Percentiles rank a stretch among this genome's conserved stretches.
Conservation (phyloP, 2,888 invertebrate species). For the Drosophila neonasuta region DNA sequence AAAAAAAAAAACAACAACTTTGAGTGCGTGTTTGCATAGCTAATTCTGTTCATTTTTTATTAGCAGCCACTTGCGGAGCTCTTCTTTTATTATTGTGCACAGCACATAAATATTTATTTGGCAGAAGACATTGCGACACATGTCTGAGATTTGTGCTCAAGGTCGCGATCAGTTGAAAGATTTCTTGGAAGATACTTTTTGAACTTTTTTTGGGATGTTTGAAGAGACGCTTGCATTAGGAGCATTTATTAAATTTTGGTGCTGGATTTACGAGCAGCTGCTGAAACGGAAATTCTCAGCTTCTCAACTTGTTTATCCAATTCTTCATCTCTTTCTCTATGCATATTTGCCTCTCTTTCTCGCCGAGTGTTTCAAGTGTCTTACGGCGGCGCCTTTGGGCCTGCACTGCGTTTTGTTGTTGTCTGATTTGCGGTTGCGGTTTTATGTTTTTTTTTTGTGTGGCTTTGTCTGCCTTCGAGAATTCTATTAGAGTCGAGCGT, state of each 20-base stretch:
- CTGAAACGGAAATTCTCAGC: slow-evolving; percentile 60
- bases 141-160: slow-evolving; percentile 45
- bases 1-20: slow-evolving; percentile 5
- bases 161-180: slow-evolving; percentile 33
- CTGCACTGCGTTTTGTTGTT: slow-evolving; percentile 47
- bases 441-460: slow-evolving; percentile 15
- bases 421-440: slow-evolving; percentile 70
- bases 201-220: not conserved
- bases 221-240: slow-evolving; percentile 38
- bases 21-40: slow-evolving; percentile 43
- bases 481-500: slow-evolving; percentile 60
- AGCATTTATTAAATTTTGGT: slow-evolving; percentile 53
- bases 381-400: slow-evolving; percentile 68
- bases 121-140: slow-evolving; percentile 21
- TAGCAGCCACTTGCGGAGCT: slow-evolving; percentile 46
- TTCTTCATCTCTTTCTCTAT: slow-evolving; percentile 8
- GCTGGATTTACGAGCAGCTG: slow-evolving; percentile 53
- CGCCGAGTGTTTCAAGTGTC: slow-evolving; percentile 43
- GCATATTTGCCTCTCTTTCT: slow-evolving; percentile 9
- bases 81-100: slow-evolving; percentile 37
- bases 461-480: slow-evolving; percentile 32
- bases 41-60: slow-evolving; percentile 55
- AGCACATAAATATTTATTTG: slow-evolving; percentile 58
- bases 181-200: slow-evolving; percentile 53
- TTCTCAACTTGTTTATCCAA: slow-evolving; percentile 59